phyloP scores from a whole-genome alignment of 2,888 invertebrate genomes.

The Noctua janthe region DNA sequence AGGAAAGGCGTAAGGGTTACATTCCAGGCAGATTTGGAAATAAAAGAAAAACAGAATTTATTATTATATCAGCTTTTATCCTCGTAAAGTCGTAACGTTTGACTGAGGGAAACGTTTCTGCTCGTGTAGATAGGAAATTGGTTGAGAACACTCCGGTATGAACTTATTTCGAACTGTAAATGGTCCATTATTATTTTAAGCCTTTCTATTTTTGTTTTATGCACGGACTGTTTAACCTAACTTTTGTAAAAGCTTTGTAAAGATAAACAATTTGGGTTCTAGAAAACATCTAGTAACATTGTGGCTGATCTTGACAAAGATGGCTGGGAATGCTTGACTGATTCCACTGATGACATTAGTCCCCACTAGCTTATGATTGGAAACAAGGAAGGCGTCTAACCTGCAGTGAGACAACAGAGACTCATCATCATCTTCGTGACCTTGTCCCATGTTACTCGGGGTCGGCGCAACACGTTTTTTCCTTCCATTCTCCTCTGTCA shows the following conservation, averaged over 20 bases:
- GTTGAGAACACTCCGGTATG: constrained; percentile 2
- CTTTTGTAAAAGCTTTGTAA: background rate
- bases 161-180: constrained; percentile 18
- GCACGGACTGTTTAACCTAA: background rate
- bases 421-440: too few relatives aligned
- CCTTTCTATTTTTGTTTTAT: background rate
- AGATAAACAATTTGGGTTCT: too few relatives aligned
- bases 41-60: constrained; percentile 55
- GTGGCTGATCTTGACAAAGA: background rate
- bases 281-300: background rate
- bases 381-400: background rate
- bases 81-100: constrained; percentile 36
- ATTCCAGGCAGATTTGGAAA: constrained; percentile 45
- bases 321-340: background rate
- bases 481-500: too few relatives aligned
- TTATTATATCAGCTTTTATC: constrained; percentile 40
- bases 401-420: background rate
- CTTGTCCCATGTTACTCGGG: too few relatives aligned
- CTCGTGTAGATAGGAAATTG: constrained; percentile 23
- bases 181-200: constrained; percentile 11
- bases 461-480: too few relatives aligned
- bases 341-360: background rate
- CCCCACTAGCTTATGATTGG: background rate
- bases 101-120: constrained; percentile 28
- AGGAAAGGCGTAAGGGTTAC: constrained; percentile 16